Base-by-base conservation (phyloP, 2,797 vertebrate genomes). In the Choloepus didactylus region DNA sequence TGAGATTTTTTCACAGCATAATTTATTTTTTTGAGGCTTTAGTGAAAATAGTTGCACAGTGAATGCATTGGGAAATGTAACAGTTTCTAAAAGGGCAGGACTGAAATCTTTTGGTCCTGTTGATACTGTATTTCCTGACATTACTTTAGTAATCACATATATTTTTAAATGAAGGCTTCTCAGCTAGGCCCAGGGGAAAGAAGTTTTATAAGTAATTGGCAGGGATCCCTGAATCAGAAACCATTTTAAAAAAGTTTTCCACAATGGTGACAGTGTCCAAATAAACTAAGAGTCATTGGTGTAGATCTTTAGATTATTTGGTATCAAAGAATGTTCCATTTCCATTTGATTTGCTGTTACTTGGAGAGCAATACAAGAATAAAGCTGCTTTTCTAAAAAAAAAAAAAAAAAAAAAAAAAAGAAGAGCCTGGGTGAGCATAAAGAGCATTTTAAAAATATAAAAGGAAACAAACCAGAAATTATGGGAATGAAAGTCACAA, bases 241-340 rank as follows among this genome's bases (percentile, higher is more conserved):
- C 35, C 35, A 35, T 35, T 35, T 35, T 35, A 35, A 35, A 35
- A 35, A 35, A 35, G 35, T 35, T 35, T 35, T 35, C 35, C 93
- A 87, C 54, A 79, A 84, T 89, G 97, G 96, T 88, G 97, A 96
- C 70, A 54, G 0, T 91, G 77, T 97, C 95, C 89, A 87, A 95
- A 88, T 80, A 98, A 98, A 94, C 97, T 99, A 99, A 2, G 99
- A 99, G 97, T 99, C 99, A 97, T 99, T 99, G 0, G 99, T 99
- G 89, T 99, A 99, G n/a, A 99, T 99, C 98, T 99, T 99, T 72
- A 99, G 98, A 95, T 99, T 99, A 98, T 99, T 99, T 69, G 99
- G 98, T 97, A 99, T 99, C 77, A 99, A 98, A 16, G 99, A 99
- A 97, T 99, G 99, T 96, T 99, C 99, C 96, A 99, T 99, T 98